phyloP scores from a whole-genome alignment of 92 coral and sea anemone genomes.

The Palythoa grandis region DNA sequence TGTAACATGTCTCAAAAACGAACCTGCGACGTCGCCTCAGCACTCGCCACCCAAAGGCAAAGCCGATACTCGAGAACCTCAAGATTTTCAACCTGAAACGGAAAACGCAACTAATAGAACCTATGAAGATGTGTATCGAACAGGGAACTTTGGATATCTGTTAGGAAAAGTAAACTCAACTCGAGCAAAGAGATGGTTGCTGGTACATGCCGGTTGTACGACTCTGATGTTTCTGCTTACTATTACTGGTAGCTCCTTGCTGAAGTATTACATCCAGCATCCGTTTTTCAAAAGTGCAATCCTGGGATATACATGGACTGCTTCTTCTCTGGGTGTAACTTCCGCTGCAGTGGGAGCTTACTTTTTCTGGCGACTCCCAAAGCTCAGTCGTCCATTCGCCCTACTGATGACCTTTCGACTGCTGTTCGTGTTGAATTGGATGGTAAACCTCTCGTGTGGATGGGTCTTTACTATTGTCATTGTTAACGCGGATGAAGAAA shows the following conservation, averaged over 20 bases:
- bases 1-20: neutral
- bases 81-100: neutral
- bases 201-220: constrained; percentile 12
- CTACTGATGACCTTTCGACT: constrained; percentile 13
- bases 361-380: constrained; percentile 31
- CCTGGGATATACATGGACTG: neutral
- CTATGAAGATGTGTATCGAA: neutral
- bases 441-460: neutral
- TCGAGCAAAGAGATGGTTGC: constrained; percentile 12
- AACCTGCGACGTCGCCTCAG: neutral
- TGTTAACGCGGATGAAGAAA: neutral
- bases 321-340: constrained; percentile 8
- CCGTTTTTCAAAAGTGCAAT: neutral
- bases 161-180: constrained; percentile 3
- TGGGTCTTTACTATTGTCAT: constrained; percentile 7
- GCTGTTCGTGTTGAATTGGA: constrained; percentile 18
- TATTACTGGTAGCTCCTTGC: neutral
- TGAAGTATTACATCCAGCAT: neutral
- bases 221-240: constrained; percentile 16
- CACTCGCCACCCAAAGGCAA: too few species aligned
- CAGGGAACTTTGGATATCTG: constrained; percentile 20
- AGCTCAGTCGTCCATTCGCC: constrained; percentile 13
- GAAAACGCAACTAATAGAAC: neutral
- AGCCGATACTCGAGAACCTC: neutral
- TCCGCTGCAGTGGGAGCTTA: constrained; percentile 11